phyloP scores from a whole-genome alignment of 2,113 vertebrate genomes.

The Oreocharis arfaki region DNA sequence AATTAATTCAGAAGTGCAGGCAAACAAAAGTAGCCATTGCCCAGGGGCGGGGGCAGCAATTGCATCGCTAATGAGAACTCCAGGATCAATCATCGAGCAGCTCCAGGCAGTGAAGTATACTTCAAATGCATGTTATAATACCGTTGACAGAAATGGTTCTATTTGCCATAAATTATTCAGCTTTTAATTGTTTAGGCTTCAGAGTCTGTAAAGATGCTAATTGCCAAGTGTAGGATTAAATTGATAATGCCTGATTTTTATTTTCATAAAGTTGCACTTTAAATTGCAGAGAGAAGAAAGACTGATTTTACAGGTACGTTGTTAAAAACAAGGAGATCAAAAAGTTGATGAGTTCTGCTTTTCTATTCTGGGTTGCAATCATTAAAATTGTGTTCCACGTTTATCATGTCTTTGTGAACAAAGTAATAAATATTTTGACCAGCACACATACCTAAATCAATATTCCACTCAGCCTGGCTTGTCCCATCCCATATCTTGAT shows the following conservation, averaged over 20 bases:
- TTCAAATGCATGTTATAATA: background rate
- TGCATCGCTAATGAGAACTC: slow-evolving; percentile 1
- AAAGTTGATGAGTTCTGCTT: background rate
- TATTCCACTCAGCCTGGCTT: background rate
- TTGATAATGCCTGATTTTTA: background rate
- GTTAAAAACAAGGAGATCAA: background rate
- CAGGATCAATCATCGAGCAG: slow-evolving; percentile 14
- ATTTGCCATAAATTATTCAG: slow-evolving; percentile 54
- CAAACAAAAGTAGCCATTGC: background rate
- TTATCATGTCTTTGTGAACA: background rate
- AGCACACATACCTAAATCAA: background rate
- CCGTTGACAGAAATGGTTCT: slow-evolving; percentile 17
- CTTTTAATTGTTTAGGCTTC: slow-evolving; percentile 39
- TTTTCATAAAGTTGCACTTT: background rate
- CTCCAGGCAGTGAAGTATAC: background rate
- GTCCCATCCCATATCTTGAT: background rate
- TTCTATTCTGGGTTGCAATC: background rate
- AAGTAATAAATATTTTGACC: background rate
- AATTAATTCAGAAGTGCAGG: background rate
- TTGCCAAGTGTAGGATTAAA: background rate
- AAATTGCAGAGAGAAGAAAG: background rate
- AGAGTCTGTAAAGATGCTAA: slow-evolving; percentile 32
- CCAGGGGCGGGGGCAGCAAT: background rate
- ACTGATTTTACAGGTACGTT: background rate
- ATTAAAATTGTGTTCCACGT: background rate